Evolutionary conservation across 2,797 vertebrate genomes (phyloP).

Genomic region (Syngnathus rostellatus): DNA sequence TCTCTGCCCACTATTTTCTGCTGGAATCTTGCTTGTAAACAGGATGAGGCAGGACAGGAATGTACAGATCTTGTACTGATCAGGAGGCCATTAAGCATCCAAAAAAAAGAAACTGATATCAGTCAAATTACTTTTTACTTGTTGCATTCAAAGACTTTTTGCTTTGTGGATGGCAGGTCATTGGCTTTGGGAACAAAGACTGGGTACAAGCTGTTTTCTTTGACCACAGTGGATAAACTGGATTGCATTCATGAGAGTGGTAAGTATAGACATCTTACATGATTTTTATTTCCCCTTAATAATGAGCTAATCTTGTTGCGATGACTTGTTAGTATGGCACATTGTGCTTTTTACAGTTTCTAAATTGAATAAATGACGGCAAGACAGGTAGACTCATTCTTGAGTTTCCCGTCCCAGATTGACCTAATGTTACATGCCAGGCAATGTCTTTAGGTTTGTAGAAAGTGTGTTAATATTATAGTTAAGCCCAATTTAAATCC

Average conservation of each 20-base stretch:
- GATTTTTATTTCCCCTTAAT: too few species aligned
- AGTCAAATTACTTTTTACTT: neutral
- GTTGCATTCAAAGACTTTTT: neutral
- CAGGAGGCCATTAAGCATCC: neutral
- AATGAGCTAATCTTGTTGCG: too few species aligned
- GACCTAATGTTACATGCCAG: too few species aligned
- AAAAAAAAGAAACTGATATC: neutral
- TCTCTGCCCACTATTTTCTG: neutral
- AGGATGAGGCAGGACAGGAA: conserved; percentile 31
- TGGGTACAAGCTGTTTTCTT: conserved; percentile 85
- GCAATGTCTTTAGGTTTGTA: too few species aligned
- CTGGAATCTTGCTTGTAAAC: conserved; percentile 2
- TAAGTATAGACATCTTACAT: conserved; percentile 55
- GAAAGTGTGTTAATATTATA: too few species aligned
- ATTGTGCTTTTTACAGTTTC: too few species aligned
- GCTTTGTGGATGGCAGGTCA: conserved; percentile 66
- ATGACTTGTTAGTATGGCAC: too few species aligned
- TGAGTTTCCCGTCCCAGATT: too few species aligned
- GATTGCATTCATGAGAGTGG: conserved; percentile 90
- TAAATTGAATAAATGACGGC: too few species aligned
- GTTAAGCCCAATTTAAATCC: too few species aligned
- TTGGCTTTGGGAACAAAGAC: conserved; percentile 82
- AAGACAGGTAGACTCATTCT: too few species aligned
- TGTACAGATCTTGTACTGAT: conserved; percentile 3
- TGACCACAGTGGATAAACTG: conserved; percentile 86